Conservation (phyloP, 2,888 invertebrate species). For the Pantelozetes paolii region DNA sequence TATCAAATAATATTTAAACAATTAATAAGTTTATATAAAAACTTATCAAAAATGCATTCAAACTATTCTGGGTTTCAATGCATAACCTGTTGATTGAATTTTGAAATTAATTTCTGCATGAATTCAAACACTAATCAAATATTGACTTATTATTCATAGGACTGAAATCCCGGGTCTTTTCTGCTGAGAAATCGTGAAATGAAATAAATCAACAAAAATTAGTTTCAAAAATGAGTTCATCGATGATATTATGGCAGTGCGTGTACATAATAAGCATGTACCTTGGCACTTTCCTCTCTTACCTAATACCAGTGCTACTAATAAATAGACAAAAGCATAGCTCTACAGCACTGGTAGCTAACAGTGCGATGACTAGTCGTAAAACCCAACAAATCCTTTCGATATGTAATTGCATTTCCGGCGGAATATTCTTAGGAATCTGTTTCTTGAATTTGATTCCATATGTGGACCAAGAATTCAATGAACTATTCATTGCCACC, state of each 20-base stretch:
- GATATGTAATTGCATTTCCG: slow-evolving; percentile 51
- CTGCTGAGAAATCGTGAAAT: too few species aligned
- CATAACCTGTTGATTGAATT: too few species aligned
- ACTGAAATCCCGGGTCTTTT: too few species aligned
- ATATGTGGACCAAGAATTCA: slow-evolving; percentile 51
- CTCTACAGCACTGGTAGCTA: neutral
- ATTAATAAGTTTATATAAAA: too few species aligned
- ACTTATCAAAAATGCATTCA: too few species aligned
- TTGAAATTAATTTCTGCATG: too few species aligned
- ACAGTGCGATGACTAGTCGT: neutral
- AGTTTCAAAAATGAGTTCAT: neutral
- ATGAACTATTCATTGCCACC: slow-evolving; percentile 47
- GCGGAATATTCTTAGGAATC: slow-evolving; percentile 54
- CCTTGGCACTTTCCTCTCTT: slow-evolving; percentile 42
- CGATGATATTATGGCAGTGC: slow-evolving; percentile 37
- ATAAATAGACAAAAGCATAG: slow-evolving; percentile 28
- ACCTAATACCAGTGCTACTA: slow-evolving; percentile 40
- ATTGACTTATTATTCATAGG: too few species aligned
- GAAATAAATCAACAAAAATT: too few species aligned
- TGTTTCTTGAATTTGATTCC: slow-evolving; percentile 53
- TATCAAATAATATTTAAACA: too few species aligned
- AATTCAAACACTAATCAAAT: too few species aligned
- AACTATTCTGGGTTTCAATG: too few species aligned
- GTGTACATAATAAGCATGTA: slow-evolving; percentile 40
- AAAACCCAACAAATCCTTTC: slow-evolving; percentile 34